Percentiles rank a stretch among this genome's conserved stretches.
phyloP scores from a whole-genome alignment of 1,140 invertebrate species.

The Musca vetustissima region DNA sequence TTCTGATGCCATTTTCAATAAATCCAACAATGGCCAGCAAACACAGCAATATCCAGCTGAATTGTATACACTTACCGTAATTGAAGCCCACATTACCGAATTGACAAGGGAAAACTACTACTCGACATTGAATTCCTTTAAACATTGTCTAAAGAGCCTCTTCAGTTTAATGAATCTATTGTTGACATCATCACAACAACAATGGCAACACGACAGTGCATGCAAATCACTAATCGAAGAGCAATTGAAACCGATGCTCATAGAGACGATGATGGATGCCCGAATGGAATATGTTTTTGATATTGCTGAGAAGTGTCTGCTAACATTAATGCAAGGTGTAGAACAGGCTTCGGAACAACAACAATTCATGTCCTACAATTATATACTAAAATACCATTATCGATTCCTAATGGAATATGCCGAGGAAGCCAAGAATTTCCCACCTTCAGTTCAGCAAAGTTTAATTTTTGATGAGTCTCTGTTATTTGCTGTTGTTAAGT shows the following conservation, averaged over 20 bases:
- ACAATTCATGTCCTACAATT: conserved; percentile 65
- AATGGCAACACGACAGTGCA: conserved; percentile 25
- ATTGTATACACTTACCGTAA: conserved; percentile 46
- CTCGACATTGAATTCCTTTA: conserved; percentile 48
- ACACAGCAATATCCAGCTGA: conserved; percentile 44
- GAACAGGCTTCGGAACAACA: conserved; percentile 67
- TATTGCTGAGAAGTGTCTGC: conserved; percentile 63
- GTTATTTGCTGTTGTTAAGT: conserved; percentile 58
- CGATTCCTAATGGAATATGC: conserved; percentile 67
- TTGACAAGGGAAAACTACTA: conserved; percentile 40
- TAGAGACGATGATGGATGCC: conserved; percentile 74
- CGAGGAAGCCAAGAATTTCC: conserved; percentile 32
- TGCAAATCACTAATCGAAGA: conserved; percentile 1
- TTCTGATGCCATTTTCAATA: conserved; percentile 43
- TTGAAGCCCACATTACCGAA: conserved; percentile 50
- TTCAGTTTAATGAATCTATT: conserved; percentile 46
- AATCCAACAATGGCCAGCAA: conserved; percentile 26
- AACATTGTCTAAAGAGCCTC: conserved; percentile 49
- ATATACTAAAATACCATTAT: conserved; percentile 70
- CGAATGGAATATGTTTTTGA: conserved; percentile 75
- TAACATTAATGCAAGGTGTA: conserved; percentile 65
- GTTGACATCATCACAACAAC: conserved; percentile 39
- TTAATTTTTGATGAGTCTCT: conserved; percentile 46
- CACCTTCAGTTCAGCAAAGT: conserved; percentile 33
- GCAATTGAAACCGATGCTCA: conserved; percentile 60